Evolutionary conservation across 1,140 invertebrate species (phyloP).

Genomic region (Mactra quadrangularis): DNA sequence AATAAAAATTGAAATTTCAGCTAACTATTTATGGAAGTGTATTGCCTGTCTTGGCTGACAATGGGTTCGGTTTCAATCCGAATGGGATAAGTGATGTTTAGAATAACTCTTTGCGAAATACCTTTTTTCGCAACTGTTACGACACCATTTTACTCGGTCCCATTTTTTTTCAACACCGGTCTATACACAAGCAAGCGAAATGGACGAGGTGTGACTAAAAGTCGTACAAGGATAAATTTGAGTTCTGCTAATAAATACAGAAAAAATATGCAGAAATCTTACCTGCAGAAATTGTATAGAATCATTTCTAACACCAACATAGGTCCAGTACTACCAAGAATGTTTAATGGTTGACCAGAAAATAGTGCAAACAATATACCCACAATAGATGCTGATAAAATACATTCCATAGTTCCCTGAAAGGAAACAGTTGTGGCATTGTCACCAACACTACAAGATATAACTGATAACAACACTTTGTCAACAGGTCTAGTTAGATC

Average conservation of each 20-base stretch:
- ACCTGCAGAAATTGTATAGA: constrained; percentile 94
- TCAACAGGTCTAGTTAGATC: not conserved
- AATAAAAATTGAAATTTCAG: not conserved
- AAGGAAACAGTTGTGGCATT: no score
- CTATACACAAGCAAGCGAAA: no score
- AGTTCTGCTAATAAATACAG: no score
- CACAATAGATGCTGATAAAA: constrained; percentile 97
- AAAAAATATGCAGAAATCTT: constrained; percentile 84
- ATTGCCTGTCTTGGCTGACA: not conserved
- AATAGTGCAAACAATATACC: constrained; percentile 92
- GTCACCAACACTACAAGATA: not conserved
- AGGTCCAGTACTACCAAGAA: constrained; percentile 87
- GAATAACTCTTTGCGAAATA: no score
- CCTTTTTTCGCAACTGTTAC: no score
- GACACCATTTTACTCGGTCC: no score
- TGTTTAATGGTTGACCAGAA: constrained; percentile 91
- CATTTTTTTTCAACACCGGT: no score
- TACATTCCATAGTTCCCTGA: constrained; percentile 97
- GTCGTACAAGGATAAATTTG: no score
- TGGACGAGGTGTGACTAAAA: no score
- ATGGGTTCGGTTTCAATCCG: not conserved
- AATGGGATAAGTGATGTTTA: not conserved
- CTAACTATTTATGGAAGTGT: not conserved
- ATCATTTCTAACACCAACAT: constrained; percentile 83
- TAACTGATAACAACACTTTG: not conserved